Evolutionary conservation across 2,113 vertebrate genomes (phyloP).

Genomic region (Channa maculata): DNA sequence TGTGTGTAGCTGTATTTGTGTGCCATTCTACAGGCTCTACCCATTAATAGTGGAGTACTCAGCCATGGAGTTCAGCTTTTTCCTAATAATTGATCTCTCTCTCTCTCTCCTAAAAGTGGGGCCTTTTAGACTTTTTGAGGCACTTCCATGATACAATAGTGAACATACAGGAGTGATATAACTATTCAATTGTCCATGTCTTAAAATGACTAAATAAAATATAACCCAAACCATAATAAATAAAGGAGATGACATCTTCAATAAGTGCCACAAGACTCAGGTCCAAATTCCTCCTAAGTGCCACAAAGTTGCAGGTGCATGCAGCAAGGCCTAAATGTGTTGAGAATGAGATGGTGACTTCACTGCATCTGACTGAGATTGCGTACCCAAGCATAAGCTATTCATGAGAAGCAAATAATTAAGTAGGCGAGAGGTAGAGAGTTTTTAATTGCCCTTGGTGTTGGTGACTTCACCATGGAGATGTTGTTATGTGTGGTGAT

Average conservation of each 20-base stretch:
- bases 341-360: not conserved
- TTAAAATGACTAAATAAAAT: not conserved
- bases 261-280: not conserved
- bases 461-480: constrained; percentile 26
- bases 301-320: not conserved
- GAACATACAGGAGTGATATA: not conserved
- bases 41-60: constrained; percentile 64
- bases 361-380: not conserved
- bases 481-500: constrained; percentile 24
- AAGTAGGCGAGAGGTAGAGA: not conserved
- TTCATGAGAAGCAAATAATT: not conserved
- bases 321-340: not conserved
- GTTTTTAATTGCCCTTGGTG: constrained; percentile 7
- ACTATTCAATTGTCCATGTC: not conserved
- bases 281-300: not conserved
- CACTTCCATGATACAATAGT: too few species aligned
- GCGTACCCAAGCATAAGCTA: not conserved
- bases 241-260: not conserved
- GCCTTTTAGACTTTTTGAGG: not conserved
- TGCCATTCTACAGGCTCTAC: constrained; percentile 40
- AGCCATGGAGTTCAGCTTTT: constrained; percentile 67
- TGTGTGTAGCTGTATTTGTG: constrained; percentile 28
- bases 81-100: constrained; percentile 46
- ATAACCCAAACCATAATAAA: not conserved
- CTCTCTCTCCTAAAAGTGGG: constrained; percentile 4